These are phyloP conservation scores for Protonemura montana DNA, from an alignment of 2,888 invertebrate genomes.

Conservation along the genomic window DNA sequence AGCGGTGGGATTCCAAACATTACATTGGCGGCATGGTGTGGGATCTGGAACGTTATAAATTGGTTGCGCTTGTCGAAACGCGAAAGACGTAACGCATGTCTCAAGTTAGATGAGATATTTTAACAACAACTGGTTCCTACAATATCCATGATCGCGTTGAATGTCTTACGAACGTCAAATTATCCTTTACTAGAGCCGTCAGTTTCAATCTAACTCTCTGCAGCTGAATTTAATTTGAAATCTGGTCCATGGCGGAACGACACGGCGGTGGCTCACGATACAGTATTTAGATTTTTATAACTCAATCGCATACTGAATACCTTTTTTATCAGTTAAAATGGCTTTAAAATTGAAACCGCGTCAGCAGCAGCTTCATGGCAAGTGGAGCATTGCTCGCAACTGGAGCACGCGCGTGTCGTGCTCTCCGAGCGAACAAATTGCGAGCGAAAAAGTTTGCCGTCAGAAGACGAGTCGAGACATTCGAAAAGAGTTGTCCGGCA, in stretches of 20 bases:
- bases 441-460: not conserved
- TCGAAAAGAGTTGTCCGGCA: constrained; percentile 13
- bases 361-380: not conserved
- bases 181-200: not conserved
- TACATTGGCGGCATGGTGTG: no score
- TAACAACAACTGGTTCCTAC: not conserved
- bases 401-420: not conserved
- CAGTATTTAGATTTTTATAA: constrained; percentile 7
- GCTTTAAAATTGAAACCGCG: not conserved
- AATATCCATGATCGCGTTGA: not conserved
- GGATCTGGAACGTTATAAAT: no score
- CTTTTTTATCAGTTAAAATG: constrained; percentile 5
- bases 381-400: not conserved
- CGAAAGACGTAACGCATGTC: not conserved
- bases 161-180: constrained; percentile 7
- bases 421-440: not conserved
- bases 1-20: not conserved
- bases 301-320: not conserved
- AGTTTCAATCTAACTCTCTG: not conserved
- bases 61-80: no score
- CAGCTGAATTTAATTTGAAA: not conserved
- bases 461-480: constrained; percentile 2
- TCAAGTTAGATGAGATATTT: not conserved
- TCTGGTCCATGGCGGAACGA: not conserved
- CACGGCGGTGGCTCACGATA: not conserved